Base-by-base conservation (phyloP, 2,797 vertebrate genomes). In the Parambassis ranga region DNA sequence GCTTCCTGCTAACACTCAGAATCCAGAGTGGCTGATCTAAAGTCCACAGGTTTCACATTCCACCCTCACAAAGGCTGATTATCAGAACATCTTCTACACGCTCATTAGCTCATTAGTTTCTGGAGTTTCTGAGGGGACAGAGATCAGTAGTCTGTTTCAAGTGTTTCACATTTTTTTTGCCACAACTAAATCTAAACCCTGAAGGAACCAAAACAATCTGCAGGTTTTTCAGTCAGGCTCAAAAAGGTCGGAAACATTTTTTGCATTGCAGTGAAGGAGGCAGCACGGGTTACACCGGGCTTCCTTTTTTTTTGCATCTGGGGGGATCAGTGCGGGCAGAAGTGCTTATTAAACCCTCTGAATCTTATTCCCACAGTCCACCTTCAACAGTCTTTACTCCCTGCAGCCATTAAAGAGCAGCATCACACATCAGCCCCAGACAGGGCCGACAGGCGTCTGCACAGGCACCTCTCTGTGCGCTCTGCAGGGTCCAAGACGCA, bases 231-330 rank as follows among this genome's bases (percentile, higher is more conserved):
- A 53, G 48, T 61, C 36, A 55, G 52, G 39, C 19, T 60, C 32
- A 8, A 48, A 63, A 49, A 53, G 7, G 57, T 19, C 26, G 14
- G 18, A 38, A 41, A 65, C 2, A 33, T 62, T 69, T 65, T 74
- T 74, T 76, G 57, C 78, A 64, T 76, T 56, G 71, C 23, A 55
- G 15, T 16, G 49, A 48, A 36, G 31, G 8, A 1, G 37, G 63
- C 57, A 50, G 53, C 61, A 67, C 69, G 56, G 65, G 71, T 61
- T 35, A 22, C 9, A 22, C n/a, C 60, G 50, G 41, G 62, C 33
- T 50, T 49, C 55, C 41, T 38, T 18, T 20, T 51, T 41, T 56
- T 83, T 71, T 78, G 75, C 67, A 71, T 75, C 42, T 71, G 62
- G 51, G 39, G 63, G 59, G 28, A 43, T 64, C 38, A 44, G 60